A percentile compares a stretch with the other conserved stretches of the same genome.
phyloP scores from a whole-genome alignment of 2,888 invertebrate genomes.

The Augiades crinisus region DNA sequence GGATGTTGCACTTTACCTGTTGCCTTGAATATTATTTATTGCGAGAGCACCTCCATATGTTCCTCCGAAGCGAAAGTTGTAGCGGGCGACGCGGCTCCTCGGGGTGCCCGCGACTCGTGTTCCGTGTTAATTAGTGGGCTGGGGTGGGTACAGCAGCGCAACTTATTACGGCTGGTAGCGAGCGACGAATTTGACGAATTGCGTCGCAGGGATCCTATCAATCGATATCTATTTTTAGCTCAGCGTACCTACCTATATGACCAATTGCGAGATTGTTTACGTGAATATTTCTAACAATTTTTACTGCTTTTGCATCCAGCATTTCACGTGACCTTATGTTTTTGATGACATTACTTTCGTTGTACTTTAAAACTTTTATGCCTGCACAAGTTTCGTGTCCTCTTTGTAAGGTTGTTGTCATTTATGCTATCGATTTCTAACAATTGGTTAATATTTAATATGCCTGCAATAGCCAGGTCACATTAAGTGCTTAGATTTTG shows the following conservation, averaged over 20 bases:
- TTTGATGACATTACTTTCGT: not conserved
- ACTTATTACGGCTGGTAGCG: not conserved
- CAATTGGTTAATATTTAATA: no score
- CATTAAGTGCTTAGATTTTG: no score
- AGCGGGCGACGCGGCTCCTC: no score
- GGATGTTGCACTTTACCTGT: constrained; percentile 8
- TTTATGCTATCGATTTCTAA: no score
- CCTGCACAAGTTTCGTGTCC: no score
- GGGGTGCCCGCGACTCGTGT: no score
- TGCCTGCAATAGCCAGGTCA: no score
- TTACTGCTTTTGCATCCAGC: not conserved
- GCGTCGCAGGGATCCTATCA: constrained; percentile 3
- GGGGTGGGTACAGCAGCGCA: not conserved
- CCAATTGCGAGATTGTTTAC: constrained; percentile 2
- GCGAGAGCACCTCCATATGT: not conserved
- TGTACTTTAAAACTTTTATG: no score
- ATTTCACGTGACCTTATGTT: not conserved
- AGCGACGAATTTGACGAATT: not conserved
- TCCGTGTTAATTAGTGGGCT: no score
- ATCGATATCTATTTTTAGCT: constrained; percentile 16
- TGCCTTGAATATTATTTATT: not conserved
- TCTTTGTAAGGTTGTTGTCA: no score
- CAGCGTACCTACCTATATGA: not conserved
- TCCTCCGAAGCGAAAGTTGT: not conserved
- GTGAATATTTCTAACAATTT: not conserved